Conservation (phyloP, 2,113 vertebrate species). For the Larimichthys crocea region DNA sequence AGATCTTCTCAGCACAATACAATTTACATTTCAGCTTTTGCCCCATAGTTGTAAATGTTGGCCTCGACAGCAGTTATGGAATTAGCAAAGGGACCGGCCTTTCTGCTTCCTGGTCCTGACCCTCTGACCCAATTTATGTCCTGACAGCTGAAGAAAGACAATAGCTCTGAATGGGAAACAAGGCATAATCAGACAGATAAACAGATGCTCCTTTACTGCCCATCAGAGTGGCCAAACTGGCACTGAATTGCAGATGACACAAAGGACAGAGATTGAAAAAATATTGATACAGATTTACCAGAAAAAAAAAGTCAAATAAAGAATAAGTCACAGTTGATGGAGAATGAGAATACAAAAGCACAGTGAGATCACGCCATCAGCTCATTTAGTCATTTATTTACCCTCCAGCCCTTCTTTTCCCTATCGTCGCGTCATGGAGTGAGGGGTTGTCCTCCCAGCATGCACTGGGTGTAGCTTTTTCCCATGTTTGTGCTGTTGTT, state of each 20-base stretch:
- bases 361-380: background rate
- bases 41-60: constrained; percentile 3
- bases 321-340: background rate
- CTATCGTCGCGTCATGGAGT: background rate
- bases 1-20: background rate
- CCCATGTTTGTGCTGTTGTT: background rate
- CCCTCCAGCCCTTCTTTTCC: background rate
- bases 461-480: background rate
- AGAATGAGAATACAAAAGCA: background rate
- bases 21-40: background rate
- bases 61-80: background rate
- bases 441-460: constrained; percentile 6
- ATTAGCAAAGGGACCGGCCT: constrained; percentile 3
- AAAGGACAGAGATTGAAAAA: background rate
- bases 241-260: constrained; percentile 12
- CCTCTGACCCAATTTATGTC: constrained; percentile 45
- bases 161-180: constrained; percentile 25
- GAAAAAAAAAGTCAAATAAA: too few species aligned
- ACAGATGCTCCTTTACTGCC: constrained; percentile 25
- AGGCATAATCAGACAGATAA: constrained; percentile 25
- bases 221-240: background rate
- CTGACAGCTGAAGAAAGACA: constrained; percentile 30
- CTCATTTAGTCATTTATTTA: background rate
- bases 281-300: background rate
- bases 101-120: constrained; percentile 28